phyloP scores from a whole-genome alignment of 2,113 vertebrate genomes.

The Azemiops feae region DNA sequence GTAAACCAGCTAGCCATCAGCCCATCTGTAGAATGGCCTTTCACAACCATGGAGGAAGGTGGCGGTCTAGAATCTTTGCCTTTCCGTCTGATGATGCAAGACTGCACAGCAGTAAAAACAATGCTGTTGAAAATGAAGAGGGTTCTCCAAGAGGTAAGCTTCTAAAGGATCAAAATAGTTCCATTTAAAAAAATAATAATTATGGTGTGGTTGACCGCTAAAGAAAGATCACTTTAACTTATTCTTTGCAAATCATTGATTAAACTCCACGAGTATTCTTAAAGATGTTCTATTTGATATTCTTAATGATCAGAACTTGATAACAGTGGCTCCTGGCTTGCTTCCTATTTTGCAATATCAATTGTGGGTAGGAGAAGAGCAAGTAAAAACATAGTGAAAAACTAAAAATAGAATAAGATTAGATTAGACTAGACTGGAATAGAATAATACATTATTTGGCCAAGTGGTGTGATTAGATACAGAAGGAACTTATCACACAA shows the following conservation, averaged over 20 bases:
- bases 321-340: not conserved
- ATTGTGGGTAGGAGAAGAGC: not conserved
- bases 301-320: not conserved
- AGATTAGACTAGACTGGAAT: not conserved
- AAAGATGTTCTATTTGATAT: not conserved
- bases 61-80: slow-evolving; percentile 86
- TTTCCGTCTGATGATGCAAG: slow-evolving; percentile 92
- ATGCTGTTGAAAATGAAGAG: slow-evolving; percentile 90
- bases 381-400: not conserved
- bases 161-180: slow-evolving; percentile 33
- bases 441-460: not conserved
- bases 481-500: not conserved
- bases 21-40: slow-evolving; percentile 76
- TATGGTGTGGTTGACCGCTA: slow-evolving; percentile 13
- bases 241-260: not conserved
- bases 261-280: not conserved
- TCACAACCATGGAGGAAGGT: slow-evolving; percentile 77
- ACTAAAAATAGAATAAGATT: not conserved
- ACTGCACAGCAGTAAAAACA: slow-evolving; percentile 93
- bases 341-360: not conserved
- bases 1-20: slow-evolving; percentile 67
- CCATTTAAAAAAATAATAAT: not conserved
- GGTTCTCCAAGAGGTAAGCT: slow-evolving; percentile 92
- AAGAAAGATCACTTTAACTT: slow-evolving; percentile 14
- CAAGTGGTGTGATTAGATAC: not conserved